Base-by-base conservation (phyloP, 2,888 invertebrate genomes). In the Isoperla grammatica region DNA sequence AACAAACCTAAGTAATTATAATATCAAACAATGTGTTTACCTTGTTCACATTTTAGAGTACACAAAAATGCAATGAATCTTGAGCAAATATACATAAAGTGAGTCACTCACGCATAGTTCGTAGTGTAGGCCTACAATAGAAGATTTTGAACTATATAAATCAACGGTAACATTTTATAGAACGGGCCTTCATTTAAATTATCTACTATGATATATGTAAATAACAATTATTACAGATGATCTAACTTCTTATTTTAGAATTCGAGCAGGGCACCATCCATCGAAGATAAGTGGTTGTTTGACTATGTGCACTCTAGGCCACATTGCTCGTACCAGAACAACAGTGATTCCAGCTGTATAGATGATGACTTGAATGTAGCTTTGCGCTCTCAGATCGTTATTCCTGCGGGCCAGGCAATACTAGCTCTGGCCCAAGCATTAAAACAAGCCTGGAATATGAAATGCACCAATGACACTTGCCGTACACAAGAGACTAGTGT, bases 371-470 rank as follows among this genome's bases (percentile, higher is more conserved):
- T 62, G 19, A 23, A 59, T 9, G 49, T 45, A 9, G 56, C 61
- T 5, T 43, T 63, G 9, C 63, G 64, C 50, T 53, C 63, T 9
- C 45, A 59, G 17, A 57, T 57, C 17, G 63, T 63, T 2, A 50
- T 65, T 12, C 61, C 69, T 0, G 66, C 67, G 1, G 60, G 69
- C 13, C 69, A 70, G 42, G 66, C 68, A 6, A 57, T 71, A 8
- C 67, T 68, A 48, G 65, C 68, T 2, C 66, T 68, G 29, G 69
- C 69, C n/a, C 67, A 67, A 37, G 69, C 69, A 1, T 63, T 70
- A 49, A 65, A 67, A 23, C 67, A 67, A 20, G 69, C 70, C 2
- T 71, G 71, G 70, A 59, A 65, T 19, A 64, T 63, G 22, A 66
- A 67, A 35, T 71, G 71, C 57, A 20, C 53, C n/a, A 29, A 42